Conservation (phyloP, 2,113 vertebrate genomes). For the Psilopogon haemacephalus region DNA sequence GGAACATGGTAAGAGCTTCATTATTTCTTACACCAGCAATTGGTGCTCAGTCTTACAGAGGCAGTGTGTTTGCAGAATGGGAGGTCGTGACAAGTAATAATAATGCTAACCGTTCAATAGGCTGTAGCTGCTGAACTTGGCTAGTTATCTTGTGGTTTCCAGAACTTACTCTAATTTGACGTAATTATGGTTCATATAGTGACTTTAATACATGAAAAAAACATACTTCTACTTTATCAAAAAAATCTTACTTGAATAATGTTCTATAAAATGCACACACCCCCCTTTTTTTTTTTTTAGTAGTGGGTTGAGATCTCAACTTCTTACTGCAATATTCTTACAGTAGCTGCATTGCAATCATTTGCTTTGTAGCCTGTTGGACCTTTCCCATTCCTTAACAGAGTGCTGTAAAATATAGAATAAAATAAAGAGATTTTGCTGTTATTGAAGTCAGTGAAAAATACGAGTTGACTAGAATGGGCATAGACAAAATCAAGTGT, state of each 20-base stretch:
- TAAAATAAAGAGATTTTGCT: neutral
- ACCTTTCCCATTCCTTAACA: neutral
- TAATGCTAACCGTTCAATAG: neutral
- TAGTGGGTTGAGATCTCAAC: neutral
- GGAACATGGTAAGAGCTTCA: conserved; percentile 88
- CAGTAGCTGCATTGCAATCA: neutral
- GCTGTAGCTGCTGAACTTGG: conserved; percentile 32
- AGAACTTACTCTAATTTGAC: conserved; percentile 4
- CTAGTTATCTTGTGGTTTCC: conserved; percentile 7
- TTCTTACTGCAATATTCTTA: neutral
- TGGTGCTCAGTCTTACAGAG: neutral
- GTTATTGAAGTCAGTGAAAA: neutral
- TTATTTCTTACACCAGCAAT: conserved; percentile 54
- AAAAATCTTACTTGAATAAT: neutral
- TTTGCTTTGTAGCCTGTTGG: neutral
- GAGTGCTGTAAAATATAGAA: neutral
- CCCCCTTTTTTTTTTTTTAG: neutral
- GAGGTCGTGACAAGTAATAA: conserved; percentile 24
- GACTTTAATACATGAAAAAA: neutral
- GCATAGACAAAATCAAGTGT: neutral
- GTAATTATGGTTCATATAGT: neutral
- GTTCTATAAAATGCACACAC: neutral
- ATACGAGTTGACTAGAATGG: neutral
- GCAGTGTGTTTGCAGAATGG: neutral
- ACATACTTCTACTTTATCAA: neutral